Percentiles rank a stretch among this genome's conserved stretches.
These are phyloP conservation scores for Cordilura impudica DNA, from an alignment of 2,888 invertebrate genomes.

Conservation along the genomic window DNA sequence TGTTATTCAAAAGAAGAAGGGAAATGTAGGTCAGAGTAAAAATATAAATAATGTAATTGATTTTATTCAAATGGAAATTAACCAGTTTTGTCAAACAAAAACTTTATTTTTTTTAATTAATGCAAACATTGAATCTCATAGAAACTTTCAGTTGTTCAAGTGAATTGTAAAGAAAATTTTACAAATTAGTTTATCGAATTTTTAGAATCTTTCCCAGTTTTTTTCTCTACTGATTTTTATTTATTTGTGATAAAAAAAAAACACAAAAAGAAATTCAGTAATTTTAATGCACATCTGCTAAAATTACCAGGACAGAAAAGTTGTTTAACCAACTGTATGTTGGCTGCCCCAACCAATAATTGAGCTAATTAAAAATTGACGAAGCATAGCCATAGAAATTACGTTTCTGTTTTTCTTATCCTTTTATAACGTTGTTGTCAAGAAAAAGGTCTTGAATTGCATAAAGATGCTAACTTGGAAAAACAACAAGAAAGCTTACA, in stretches of 20 bases:
- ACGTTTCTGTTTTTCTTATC: slow-evolving; percentile 29
- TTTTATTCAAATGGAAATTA: no score
- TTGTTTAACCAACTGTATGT: slow-evolving; percentile 1
- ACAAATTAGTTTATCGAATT: background rate
- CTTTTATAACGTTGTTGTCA: background rate
- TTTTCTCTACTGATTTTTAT: background rate
- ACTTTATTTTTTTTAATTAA: no score
- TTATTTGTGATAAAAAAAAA: background rate
- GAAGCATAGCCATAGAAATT: slow-evolving; percentile 62
- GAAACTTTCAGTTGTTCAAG: no score
- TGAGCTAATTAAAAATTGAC: slow-evolving; percentile 66
- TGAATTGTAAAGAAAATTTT: no score
- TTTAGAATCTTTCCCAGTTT: background rate
- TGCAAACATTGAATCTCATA: no score
- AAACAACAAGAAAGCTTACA: background rate
- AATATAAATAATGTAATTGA: slow-evolving; percentile 32
- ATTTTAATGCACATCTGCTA: slow-evolving; percentile 43
- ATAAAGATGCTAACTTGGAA: slow-evolving; percentile 7
- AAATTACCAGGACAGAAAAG: slow-evolving; percentile 5
- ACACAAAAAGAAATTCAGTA: background rate
- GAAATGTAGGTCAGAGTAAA: slow-evolving; percentile 11
- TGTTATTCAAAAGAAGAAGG: background rate
- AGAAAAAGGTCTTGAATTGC: background rate
- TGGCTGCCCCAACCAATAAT: slow-evolving; percentile 33
- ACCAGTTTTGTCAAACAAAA: no score